Evolutionary conservation across 2,113 vertebrate species (phyloP).

Genomic region (Nibea coibor): DNA sequence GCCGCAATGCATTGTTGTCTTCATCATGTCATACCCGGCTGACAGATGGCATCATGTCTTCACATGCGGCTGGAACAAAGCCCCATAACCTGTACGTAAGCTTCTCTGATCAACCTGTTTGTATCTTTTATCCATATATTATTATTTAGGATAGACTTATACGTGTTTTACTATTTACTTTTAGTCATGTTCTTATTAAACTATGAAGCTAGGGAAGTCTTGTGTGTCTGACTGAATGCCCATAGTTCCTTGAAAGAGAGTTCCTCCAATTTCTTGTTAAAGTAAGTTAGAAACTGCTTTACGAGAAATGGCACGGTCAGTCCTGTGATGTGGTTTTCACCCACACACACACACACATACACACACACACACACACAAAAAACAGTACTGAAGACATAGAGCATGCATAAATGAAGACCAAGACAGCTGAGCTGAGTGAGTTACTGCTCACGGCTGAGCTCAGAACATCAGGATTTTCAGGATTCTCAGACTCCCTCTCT

Average conservation of each 20-base stretch:
- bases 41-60: background rate
- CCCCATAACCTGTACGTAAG: background rate
- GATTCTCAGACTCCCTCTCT: conserved; percentile 8
- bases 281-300: no score
- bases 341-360: no score
- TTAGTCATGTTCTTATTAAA: background rate
- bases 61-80: background rate
- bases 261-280: background rate
- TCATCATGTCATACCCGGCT: background rate
- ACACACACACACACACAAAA: background rate
- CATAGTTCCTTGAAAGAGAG: background rate
- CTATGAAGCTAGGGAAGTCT: background rate
- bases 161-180: background rate
- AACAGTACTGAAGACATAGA: background rate
- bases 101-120: background rate
- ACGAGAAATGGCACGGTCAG: background rate
- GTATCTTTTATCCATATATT: background rate
- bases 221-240: background rate
- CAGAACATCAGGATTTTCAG: conserved; percentile 23
- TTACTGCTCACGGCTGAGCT: background rate
- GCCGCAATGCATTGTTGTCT: background rate
- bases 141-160: background rate
- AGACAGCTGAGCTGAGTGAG: background rate
- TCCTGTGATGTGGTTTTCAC: background rate
- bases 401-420: background rate